Evolutionary conservation across 2,797 vertebrate genomes (phyloP), one percentile per base, ranked within the genome.

Genomic region (Ispidina picta): DNA sequence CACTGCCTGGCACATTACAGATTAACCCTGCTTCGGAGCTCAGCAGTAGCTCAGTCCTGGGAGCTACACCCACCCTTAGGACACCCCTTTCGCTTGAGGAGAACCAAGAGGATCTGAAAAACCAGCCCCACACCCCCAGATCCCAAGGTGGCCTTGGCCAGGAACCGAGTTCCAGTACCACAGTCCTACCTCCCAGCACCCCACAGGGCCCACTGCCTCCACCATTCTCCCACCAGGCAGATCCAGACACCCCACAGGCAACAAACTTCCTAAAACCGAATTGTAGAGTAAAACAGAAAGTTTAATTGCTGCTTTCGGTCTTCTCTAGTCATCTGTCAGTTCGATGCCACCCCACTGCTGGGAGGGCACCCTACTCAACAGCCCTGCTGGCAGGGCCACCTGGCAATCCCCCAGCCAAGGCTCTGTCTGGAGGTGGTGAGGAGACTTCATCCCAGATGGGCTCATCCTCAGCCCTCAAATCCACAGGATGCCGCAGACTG

Each of bases 251-350:
- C 77, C 43, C 44, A 18, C 1, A 0, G 31, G 74, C 37, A 91
- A 86, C 28, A 83, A 66, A 89, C 28, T 46, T 68, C 82, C 84
- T 77, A 89, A 74, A 90, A 76, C 70, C 3, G 9, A 88, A 21
- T 56, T 29, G 23, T 35, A 56, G 33, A 84, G 44, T 11, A 64
- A 82, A 91, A 37, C 18, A 81, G 43, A 72, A 86, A 9, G 3
- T 96, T 96, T 96, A 96, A 96, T 96, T 85, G 31, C 25, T 83
- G 37, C 70, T 80, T 65, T 39, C 0, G 0, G 21, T 62, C 64
- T 84, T 72, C 91, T 82, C 39, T 4, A 63, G 71, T 41, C 5
- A 4, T 35, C 58, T 71, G 75, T 28, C 80, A 79, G 54, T 51
- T 80, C 59, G 52, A 49, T 29, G 31, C 37, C 76, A 72, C 43